phyloP scores from a whole-genome alignment of 2,888 invertebrate genomes.

The Trypoxylon attenuatum region DNA sequence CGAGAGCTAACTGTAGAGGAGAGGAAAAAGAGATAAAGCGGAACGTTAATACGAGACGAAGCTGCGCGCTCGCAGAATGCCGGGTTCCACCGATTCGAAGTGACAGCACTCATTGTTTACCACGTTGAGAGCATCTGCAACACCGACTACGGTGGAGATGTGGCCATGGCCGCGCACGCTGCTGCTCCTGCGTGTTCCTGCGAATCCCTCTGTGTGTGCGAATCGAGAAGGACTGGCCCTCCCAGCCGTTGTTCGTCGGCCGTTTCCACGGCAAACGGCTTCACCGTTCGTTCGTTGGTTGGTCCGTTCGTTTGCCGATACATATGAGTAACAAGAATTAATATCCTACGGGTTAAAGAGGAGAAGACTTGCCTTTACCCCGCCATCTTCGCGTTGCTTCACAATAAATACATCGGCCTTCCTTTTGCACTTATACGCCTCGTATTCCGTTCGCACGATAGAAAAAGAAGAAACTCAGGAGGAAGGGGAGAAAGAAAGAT shows the following conservation, averaged over 20 bases:
- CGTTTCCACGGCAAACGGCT: not conserved
- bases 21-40: constrained; percentile 8
- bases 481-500: too few relatives aligned
- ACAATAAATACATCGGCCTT: not conserved
- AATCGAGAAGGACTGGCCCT: constrained; percentile 2
- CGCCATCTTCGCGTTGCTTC: not conserved
- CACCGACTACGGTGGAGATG: constrained; percentile 15
- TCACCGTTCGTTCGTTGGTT: constrained; percentile 15
- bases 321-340: constrained; percentile 46
- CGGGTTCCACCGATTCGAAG: constrained; percentile 34
- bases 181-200: constrained; percentile 1
- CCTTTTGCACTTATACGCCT: not conserved
- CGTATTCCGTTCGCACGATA: not conserved
- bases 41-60: constrained; percentile 25
- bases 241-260: not conserved
- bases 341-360: constrained; percentile 26
- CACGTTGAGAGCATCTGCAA: constrained; percentile 22
- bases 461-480: not conserved
- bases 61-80: constrained; percentile 9
- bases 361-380: not conserved
- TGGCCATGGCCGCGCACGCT: not conserved
- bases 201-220: not conserved
- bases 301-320: constrained; percentile 16
- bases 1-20: constrained; percentile 1
- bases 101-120: constrained; percentile 51